Evolutionary conservation across 1,140 invertebrate species (phyloP).

Genomic region (Hylaeus volcanicus): DNA sequence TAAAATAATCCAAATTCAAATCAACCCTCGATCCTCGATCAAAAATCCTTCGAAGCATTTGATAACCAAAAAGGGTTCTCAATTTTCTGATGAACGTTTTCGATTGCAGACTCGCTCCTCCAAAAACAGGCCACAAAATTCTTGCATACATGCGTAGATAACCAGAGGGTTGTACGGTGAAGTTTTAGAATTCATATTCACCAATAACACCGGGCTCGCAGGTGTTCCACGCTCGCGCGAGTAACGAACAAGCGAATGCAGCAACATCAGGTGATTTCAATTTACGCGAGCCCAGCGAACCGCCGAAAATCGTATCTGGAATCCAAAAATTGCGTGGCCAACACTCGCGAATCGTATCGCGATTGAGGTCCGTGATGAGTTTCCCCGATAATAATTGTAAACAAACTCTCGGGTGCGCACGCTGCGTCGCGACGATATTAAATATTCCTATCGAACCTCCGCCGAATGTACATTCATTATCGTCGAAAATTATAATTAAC

Average conservation of each 20-base stretch:
- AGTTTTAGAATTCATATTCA: conserved; percentile 47
- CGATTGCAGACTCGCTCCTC: too few relatives aligned
- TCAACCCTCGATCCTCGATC: too few relatives aligned
- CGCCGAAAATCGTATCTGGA: conserved; percentile 43
- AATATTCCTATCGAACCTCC: neutral
- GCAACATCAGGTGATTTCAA: conserved; percentile 49
- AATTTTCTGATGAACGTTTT: neutral
- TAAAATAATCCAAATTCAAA: too few relatives aligned
- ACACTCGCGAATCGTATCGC: conserved; percentile 31
- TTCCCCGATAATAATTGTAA: conserved; percentile 58
- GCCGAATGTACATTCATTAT: conserved; percentile 8
- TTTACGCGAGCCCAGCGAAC: conserved; percentile 39
- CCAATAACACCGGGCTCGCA: conserved; percentile 25
- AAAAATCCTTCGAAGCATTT: too few relatives aligned
- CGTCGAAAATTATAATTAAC: conserved; percentile 40
- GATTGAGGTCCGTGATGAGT: conserved; percentile 45
- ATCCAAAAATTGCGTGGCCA: conserved; percentile 43
- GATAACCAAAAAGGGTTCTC: neutral
- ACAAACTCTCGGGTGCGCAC: conserved; percentile 10
- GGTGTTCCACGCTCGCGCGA: conserved; percentile 45
- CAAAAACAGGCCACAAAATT: too few relatives aligned
- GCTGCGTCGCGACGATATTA: conserved; percentile 26
- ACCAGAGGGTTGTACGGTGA: neutral
- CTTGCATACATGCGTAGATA: too few relatives aligned
- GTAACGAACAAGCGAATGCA: conserved; percentile 27